Percentiles rank a stretch among this genome's conserved stretches.
Conservation (phyloP, 2,113 vertebrate genomes). For the Picathartes gymnocephalus region DNA sequence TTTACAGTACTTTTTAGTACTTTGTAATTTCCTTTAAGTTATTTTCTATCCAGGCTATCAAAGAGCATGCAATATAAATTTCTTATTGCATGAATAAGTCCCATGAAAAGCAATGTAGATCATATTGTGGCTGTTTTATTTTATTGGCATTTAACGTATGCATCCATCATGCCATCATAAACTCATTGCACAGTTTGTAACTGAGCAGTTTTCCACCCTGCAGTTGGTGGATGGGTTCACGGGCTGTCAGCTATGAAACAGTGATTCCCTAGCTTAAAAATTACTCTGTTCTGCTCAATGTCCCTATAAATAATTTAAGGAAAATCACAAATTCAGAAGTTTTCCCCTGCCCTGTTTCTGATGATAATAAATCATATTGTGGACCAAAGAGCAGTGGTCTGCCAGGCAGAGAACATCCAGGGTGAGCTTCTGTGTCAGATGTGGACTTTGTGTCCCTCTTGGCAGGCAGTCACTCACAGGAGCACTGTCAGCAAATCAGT, state of each 20-base stretch:
- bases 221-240: background rate
- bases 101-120: background rate
- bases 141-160: background rate
- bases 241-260: background rate
- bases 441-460: background rate
- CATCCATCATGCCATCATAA: background rate
- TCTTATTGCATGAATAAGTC: background rate
- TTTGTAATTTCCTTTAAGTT: background rate
- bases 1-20: background rate
- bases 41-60: background rate
- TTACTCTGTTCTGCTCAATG: background rate
- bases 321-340: background rate
- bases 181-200: background rate
- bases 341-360: background rate
- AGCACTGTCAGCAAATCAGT: background rate
- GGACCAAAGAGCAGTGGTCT: background rate
- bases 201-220: background rate
- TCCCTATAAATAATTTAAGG: background rate
- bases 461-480: background rate
- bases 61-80: background rate
- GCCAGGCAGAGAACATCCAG: background rate
- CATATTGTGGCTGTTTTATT: background rate
- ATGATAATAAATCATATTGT: background rate
- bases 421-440: background rate
- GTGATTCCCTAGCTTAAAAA: background rate